Conservation (phyloP, 2,797 vertebrate genomes). For the Merluccius polli region DNA sequence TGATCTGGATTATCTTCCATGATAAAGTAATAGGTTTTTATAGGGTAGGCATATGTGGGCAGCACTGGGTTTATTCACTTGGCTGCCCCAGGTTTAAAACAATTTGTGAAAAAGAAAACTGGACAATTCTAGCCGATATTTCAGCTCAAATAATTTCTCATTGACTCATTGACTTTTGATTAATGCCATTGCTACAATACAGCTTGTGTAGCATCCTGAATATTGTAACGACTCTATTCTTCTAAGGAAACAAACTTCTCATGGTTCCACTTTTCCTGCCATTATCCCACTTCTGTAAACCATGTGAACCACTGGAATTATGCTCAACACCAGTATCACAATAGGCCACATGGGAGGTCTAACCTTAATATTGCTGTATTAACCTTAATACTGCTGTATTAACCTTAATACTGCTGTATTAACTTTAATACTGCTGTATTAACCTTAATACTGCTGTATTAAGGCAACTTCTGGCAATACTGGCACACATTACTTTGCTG, state of each 20-base stretch:
- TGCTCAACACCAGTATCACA: background rate
- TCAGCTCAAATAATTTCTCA: too few species aligned
- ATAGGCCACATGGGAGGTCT: background rate
- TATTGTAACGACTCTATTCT: background rate
- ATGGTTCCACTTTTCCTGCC: background rate
- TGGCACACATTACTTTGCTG: background rate
- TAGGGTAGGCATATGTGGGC: too few species aligned
- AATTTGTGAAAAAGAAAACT: too few species aligned
- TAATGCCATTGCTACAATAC: background rate
- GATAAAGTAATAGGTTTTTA: too few species aligned
- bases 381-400: background rate
- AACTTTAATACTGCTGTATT: background rate
- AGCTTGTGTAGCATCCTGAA: background rate
- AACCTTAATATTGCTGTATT: too few species aligned
- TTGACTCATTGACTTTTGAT: too few species aligned
- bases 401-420: too few species aligned
- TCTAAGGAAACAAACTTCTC: background rate
- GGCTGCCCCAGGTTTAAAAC: too few species aligned
- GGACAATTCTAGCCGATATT: too few species aligned
- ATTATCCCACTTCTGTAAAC: background rate
- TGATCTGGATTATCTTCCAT: too few species aligned
- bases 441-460: background rate
- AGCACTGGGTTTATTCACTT: too few species aligned
- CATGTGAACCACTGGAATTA: background rate
- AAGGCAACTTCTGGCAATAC: background rate